Conservation (phyloP, 1,140 invertebrate genomes). For the Drosophila ficusphila region DNA sequence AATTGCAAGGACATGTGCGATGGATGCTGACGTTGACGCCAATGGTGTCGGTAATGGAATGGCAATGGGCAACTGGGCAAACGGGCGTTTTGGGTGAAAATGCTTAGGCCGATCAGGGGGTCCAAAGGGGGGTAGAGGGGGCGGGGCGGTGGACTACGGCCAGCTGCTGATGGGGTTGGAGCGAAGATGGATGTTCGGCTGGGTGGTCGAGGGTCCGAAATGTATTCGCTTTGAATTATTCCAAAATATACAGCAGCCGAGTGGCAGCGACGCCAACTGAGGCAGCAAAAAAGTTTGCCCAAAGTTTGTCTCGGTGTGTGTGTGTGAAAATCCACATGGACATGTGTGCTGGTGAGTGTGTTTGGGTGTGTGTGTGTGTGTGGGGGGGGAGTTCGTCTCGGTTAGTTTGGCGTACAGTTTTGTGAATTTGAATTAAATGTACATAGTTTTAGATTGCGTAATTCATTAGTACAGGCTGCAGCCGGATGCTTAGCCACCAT, state of each 20-base stretch:
- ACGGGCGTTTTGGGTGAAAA: conserved; percentile 19
- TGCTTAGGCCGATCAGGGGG: conserved; percentile 38
- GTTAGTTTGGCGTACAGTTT: conserved; percentile 82
- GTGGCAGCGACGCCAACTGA: conserved; percentile 22
- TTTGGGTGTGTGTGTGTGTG: conserved; percentile 10
- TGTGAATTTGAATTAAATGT: conserved; percentile 84
- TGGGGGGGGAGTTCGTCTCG: conserved; percentile 49
- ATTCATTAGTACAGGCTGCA: conserved; percentile 82
- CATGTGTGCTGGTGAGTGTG: not conserved
- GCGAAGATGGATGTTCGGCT: conserved; percentile 51
- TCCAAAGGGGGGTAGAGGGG: not conserved
- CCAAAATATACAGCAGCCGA: conserved; percentile 70
- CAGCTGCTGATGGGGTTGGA: conserved; percentile 71
- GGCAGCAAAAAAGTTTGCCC: conserved; percentile 72
- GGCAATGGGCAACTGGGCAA: conserved; percentile 52
- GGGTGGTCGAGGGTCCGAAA: conserved; percentile 49
- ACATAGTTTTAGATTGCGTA: conserved; percentile 84
- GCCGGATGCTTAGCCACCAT: conserved; percentile 59
- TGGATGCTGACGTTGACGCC: conserved; percentile 82
- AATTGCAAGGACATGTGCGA: conserved; percentile 83
- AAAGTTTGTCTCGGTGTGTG: conserved; percentile 52
- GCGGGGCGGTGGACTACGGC: not conserved
- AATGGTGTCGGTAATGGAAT: conserved; percentile 82
- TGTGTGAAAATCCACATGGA: conserved; percentile 26
- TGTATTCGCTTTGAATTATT: conserved; percentile 82